A percentile compares a stretch with the other conserved stretches of the same genome.
These are phyloP conservation scores for Pagrus major DNA, from an alignment of 2,113 vertebrate genomes.

Conservation along the genomic window DNA sequence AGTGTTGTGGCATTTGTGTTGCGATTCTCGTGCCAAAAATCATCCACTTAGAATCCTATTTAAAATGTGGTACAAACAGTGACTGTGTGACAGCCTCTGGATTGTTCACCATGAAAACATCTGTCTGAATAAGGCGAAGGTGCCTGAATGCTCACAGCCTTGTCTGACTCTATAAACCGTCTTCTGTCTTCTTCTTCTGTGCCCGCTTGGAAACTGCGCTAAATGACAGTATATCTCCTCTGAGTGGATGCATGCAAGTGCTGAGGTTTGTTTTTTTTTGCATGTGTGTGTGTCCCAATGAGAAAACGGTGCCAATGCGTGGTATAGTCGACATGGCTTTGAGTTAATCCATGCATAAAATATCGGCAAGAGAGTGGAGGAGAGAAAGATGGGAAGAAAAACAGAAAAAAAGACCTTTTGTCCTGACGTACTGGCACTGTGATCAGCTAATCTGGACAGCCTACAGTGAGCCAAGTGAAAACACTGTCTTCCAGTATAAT, in stretches of 20 bases:
- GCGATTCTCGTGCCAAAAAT: conserved; percentile 63
- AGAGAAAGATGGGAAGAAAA: conserved; percentile 26
- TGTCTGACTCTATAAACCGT: conserved; percentile 52
- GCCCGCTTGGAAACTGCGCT: conserved; percentile 49
- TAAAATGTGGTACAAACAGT: conserved; percentile 60
- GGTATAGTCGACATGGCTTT: conserved; percentile 55
- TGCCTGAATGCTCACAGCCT: conserved; percentile 52
- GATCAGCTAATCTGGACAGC: conserved; percentile 60
- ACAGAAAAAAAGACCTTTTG: conserved; percentile 35
- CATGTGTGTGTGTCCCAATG: conserved; percentile 25
- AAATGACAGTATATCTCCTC: conserved; percentile 52
- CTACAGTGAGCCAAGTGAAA: conserved; percentile 54
- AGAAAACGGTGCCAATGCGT: conserved; percentile 60
- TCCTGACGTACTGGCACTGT: conserved; percentile 36
- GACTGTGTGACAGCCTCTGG: conserved; percentile 34
- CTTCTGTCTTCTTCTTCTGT: conserved; percentile 18
- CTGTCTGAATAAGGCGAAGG: conserved; percentile 59
- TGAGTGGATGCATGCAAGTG: conserved; percentile 25
- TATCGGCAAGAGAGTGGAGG: conserved; percentile 46
- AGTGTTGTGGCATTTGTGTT: conserved; percentile 66
- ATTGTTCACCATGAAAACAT: conserved; percentile 48
- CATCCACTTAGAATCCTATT: conserved; percentile 67
- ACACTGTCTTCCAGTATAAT: conserved; percentile 53
- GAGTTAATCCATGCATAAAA: conserved; percentile 73
- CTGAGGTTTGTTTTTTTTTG: conserved; percentile 5